Conservation (phyloP, 2,113 vertebrate genomes). For the Danionella cerebrum region DNA sequence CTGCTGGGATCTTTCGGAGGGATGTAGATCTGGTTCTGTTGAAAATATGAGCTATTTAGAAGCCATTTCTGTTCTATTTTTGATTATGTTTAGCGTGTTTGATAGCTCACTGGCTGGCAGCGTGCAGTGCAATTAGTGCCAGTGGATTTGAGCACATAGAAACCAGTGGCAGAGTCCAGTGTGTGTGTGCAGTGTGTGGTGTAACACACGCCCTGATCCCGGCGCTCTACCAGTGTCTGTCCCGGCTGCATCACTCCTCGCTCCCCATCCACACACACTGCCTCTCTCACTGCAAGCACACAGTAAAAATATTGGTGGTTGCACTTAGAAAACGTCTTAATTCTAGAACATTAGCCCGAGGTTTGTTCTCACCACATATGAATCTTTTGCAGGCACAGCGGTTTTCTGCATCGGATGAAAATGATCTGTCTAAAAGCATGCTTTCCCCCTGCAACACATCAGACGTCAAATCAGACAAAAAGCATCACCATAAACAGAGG, state of each 20-base stretch:
- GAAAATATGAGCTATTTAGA: slow-evolving; percentile 28
- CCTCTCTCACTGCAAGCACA: slow-evolving; percentile 71
- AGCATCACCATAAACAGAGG: too few relatives aligned
- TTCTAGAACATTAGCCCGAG: neutral
- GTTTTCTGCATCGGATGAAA: slow-evolving; percentile 72
- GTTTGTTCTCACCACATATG: slow-evolving; percentile 76
- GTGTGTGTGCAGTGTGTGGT: slow-evolving; percentile 72
- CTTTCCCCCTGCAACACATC: slow-evolving; percentile 74
- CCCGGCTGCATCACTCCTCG: slow-evolving; percentile 80
- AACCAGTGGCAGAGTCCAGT: slow-evolving; percentile 73
- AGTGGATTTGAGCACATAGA: slow-evolving; percentile 72
- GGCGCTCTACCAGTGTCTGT: slow-evolving; percentile 81
- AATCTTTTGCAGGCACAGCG: slow-evolving; percentile 80
- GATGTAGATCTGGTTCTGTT: slow-evolving; percentile 87
- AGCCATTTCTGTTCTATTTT: neutral
- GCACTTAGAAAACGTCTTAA: too few relatives aligned
- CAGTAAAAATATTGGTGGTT: neutral
- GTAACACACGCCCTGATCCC: slow-evolving; percentile 71
- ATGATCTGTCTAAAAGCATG: slow-evolving; percentile 74
- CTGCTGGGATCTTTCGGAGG: slow-evolving; percentile 77
- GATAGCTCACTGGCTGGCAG: slow-evolving; percentile 75
- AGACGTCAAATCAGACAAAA: neutral
- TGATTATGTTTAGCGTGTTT: neutral
- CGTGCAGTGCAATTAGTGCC: slow-evolving; percentile 76
- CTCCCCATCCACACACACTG: slow-evolving; percentile 80